Conservation (phyloP, 2,797 vertebrate genomes). For the Ceyx erithaca region DNA sequence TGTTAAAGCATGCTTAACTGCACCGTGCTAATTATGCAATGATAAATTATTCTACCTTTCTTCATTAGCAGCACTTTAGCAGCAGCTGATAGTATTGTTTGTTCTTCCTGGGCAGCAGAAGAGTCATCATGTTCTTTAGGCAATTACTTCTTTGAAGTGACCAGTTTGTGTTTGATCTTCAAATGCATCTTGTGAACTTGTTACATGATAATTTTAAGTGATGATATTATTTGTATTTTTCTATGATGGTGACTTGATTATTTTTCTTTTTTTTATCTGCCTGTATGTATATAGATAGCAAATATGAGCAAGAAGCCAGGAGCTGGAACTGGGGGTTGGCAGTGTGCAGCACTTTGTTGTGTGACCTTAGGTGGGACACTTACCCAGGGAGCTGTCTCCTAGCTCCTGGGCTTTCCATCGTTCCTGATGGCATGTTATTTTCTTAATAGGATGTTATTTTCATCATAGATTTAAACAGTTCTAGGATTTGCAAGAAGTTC, state of each 20-base stretch:
- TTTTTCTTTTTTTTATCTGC: background rate
- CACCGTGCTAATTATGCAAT: slow-evolving; percentile 78
- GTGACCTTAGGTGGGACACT: background rate
- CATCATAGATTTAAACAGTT: slow-evolving; percentile 9
- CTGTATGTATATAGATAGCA: background rate
- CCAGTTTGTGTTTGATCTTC: slow-evolving; percentile 63
- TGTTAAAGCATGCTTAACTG: slow-evolving; percentile 75
- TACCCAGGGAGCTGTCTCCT: rapidly evolving
- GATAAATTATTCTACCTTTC: slow-evolving; percentile 81
- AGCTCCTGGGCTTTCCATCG: background rate
- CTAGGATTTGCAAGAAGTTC: background rate
- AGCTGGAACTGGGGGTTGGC: background rate
- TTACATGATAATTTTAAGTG: slow-evolving; percentile 62
- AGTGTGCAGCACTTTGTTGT: background rate
- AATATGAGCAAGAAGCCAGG: background rate
- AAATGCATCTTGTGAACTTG: slow-evolving; percentile 62
- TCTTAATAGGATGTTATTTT: slow-evolving; percentile 45
- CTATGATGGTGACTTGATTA: background rate
- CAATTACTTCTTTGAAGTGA: slow-evolving; percentile 71
- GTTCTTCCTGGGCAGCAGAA: slow-evolving; percentile 52
- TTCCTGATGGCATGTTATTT: slow-evolving; percentile 1
- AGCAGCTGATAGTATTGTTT: slow-evolving; percentile 77
- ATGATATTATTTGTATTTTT: slow-evolving; percentile 27
- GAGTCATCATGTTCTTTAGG: slow-evolving; percentile 49
- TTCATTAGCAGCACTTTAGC: slow-evolving; percentile 72